phyloP scores from a whole-genome alignment of 2,888 invertebrate species.

The Bombylius major region DNA sequence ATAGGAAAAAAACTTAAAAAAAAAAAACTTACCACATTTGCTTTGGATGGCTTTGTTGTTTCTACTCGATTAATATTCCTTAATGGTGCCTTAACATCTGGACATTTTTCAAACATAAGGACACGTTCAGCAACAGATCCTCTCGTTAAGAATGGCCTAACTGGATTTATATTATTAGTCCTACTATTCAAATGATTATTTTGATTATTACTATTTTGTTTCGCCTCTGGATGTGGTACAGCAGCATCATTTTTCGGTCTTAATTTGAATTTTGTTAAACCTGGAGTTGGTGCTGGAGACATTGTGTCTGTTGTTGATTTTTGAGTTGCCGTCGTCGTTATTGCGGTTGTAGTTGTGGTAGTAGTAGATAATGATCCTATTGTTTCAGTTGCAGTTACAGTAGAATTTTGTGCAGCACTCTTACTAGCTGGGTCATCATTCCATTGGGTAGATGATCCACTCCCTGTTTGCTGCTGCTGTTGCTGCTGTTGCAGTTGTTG shows the following conservation, averaged over 20 bases:
- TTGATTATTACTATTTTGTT: constrained; percentile 18
- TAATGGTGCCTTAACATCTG: constrained; percentile 48
- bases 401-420: constrained; percentile 11
- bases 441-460: constrained; percentile 23
- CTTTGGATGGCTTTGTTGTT: constrained; percentile 25
- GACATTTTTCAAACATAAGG: constrained; percentile 81
- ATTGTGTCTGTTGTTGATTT: constrained; percentile 17
- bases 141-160: constrained; percentile 72
- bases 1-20: too few relatives aligned
- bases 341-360: constrained; percentile 8
- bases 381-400: not conserved
- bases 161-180: constrained; percentile 45
- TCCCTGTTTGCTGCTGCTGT: constrained; percentile 7
- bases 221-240: constrained; percentile 51
- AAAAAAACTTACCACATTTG: constrained; percentile 36
- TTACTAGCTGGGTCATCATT: constrained; percentile 17
- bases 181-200: constrained; percentile 37
- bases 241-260: constrained; percentile 27
- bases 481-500: constrained; percentile 8
- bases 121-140: constrained; percentile 86
- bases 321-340: constrained; percentile 10
- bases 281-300: constrained; percentile 31
- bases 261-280: constrained; percentile 37
- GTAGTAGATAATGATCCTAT: constrained; percentile 16
- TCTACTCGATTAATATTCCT: constrained; percentile 13